Percentiles rank a stretch among this genome's conserved stretches.
phyloP scores from a whole-genome alignment of 2,113 vertebrate species.

The Phalacrocorax brasilianus region DNA sequence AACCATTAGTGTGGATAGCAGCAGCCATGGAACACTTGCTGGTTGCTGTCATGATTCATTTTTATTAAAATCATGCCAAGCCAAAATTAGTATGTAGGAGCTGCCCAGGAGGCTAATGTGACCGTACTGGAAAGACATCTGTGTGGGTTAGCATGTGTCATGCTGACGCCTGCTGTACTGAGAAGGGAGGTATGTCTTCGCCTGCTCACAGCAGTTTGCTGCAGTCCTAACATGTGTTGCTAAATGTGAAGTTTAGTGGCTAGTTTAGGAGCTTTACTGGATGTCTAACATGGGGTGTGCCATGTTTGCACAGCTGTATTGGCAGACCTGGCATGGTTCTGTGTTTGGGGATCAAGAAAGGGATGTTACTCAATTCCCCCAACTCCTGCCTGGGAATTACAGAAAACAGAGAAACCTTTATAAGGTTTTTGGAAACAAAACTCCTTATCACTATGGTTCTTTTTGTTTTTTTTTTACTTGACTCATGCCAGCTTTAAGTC shows the following conservation, averaged over 20 bases:
- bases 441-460: not conserved
- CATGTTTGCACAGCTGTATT: not conserved
- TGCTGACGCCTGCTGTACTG: fast-evolving
- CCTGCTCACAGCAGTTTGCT: not conserved
- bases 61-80: not conserved
- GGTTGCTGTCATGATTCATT: not conserved
- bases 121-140: not conserved
- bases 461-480: no score
- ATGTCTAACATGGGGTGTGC: not conserved
- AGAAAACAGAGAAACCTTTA: not conserved
- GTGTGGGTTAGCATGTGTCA: not conserved
- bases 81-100: constrained; percentile 8
- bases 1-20: not conserved
- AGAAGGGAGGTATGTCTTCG: not conserved
- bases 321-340: not conserved
- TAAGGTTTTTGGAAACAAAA: not conserved
- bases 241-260: not conserved
- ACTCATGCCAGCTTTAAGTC: not conserved
- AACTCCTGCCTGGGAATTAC: not conserved
- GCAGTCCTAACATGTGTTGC: not conserved
- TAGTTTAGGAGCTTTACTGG: not conserved
- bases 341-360: not conserved
- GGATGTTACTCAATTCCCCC: not conserved
- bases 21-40: not conserved
- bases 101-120: constrained; percentile 17